Percentiles rank a stretch among this genome's conserved stretches.
phyloP scores from a whole-genome alignment of 2,797 vertebrate genomes.

The Pogoniulus pusillus region DNA sequence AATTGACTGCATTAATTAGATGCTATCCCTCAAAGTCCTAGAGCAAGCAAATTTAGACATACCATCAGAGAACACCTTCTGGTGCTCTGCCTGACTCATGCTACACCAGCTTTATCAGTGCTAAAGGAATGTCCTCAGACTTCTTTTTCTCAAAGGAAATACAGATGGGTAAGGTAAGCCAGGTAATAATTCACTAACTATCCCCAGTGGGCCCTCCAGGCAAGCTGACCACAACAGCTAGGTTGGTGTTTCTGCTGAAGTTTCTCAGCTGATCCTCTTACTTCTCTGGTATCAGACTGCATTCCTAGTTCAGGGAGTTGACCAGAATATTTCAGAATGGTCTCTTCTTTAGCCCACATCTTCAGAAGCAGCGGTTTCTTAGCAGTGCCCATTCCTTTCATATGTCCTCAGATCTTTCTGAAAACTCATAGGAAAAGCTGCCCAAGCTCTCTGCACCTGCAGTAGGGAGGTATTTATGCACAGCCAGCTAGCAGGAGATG shows the following conservation, averaged over 20 bases:
- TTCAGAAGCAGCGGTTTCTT: neutral
- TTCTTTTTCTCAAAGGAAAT: neutral
- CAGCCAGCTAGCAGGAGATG: neutral
- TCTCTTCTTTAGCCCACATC: neutral
- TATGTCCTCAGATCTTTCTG: neutral
- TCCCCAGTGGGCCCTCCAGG: neutral
- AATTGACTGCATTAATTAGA: constrained; percentile 50
- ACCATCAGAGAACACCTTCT: neutral
- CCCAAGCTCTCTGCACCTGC: neutral
- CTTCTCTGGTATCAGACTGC: neutral
- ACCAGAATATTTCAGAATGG: constrained; percentile 5
- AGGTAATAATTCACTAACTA: neutral
- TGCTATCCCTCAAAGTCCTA: neutral
- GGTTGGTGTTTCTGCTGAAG: neutral
- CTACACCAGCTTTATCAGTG: neutral
- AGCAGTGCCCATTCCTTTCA: neutral
- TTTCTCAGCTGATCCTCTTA: neutral
- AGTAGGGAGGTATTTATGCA: neutral
- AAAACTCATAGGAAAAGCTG: neutral
- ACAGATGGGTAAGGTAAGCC: neutral
- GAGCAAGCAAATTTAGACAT: constrained; percentile 12
- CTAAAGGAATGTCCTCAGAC: neutral
- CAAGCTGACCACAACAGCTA: neutral
- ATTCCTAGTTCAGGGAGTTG: neutral
- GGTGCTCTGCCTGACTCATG: neutral